These are phyloP conservation scores for Ectropis crepuscularia DNA, from an alignment of 2,888 invertebrate species.

Conservation along the genomic window DNA sequence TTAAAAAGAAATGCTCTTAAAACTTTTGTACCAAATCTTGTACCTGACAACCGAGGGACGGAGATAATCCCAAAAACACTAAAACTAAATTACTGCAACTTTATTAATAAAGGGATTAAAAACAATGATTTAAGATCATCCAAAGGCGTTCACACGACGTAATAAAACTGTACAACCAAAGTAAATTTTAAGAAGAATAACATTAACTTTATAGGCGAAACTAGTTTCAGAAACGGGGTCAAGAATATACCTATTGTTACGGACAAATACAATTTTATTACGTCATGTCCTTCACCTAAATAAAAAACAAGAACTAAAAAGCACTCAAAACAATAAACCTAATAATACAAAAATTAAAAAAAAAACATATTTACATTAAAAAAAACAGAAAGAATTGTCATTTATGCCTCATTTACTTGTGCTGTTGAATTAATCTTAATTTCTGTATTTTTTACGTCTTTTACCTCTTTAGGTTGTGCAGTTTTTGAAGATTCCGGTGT, in stretches of 20 bases:
- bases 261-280: constrained; percentile 3
- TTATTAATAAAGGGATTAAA: constrained; percentile 9
- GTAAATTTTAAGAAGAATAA: background rate
- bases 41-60: too few species aligned
- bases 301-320: constrained; percentile 17
- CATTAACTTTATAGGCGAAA: background rate
- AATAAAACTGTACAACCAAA: background rate
- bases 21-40: too few species aligned
- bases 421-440: constrained; percentile 10
- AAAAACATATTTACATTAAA: constrained; percentile 28
- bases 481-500: constrained; percentile 2
- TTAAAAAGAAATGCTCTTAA: too few species aligned
- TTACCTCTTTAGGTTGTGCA: constrained; percentile 20
- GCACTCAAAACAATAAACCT: constrained; percentile 26
- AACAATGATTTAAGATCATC: constrained; percentile 19
- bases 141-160: constrained; percentile 7
- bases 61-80: too few species aligned
- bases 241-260: constrained; percentile 4
- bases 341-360: constrained; percentile 15
- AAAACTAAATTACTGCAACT: background rate
- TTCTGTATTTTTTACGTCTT: constrained; percentile 18
- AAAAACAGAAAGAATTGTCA: background rate
- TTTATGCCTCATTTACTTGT: constrained; percentile 16
- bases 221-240: constrained; percentile 4
- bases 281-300: constrained; percentile 17